Conservation (phyloP, 2,888 invertebrate genomes). For the Cepaea hortensis region DNA sequence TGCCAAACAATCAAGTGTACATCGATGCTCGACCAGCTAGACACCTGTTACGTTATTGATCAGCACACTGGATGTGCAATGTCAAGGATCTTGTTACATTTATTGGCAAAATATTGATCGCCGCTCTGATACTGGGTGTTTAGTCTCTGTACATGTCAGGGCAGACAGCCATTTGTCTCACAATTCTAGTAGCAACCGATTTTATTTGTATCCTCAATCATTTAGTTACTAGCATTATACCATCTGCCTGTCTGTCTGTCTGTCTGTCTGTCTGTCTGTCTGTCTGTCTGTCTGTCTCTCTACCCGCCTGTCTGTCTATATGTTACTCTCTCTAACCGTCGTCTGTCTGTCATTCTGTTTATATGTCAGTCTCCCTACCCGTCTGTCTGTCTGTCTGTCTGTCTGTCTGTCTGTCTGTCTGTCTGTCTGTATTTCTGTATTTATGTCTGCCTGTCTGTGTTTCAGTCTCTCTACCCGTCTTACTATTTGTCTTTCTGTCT, state of each 20-base stretch:
- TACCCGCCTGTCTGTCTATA: slow-evolving; percentile 1
- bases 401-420: background rate
- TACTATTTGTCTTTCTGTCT: no score
- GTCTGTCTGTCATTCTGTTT: background rate
- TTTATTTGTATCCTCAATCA: background rate
- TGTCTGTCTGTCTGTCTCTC: background rate
- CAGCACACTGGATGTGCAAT: background rate
- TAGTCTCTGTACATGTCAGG: background rate
- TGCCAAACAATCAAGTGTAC: no score
- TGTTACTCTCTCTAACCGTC: no score
- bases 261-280: background rate
- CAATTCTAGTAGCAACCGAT: background rate
- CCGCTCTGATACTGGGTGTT: background rate
- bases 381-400: background rate
- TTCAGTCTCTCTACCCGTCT: no score
- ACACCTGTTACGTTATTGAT: no score
- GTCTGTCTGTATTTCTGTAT: no score
- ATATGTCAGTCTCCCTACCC: background rate
- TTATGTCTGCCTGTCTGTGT: no score
- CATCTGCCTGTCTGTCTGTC: background rate
- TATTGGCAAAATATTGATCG: no score
- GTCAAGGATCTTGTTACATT: background rate
- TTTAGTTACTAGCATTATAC: no score
- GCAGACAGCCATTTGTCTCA: no score
- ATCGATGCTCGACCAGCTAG: no score